Percentiles rank a stretch among this genome's conserved stretches.
Conservation (phyloP, 2,888 invertebrate genomes). For the Chloroclystis v-ata region DNA sequence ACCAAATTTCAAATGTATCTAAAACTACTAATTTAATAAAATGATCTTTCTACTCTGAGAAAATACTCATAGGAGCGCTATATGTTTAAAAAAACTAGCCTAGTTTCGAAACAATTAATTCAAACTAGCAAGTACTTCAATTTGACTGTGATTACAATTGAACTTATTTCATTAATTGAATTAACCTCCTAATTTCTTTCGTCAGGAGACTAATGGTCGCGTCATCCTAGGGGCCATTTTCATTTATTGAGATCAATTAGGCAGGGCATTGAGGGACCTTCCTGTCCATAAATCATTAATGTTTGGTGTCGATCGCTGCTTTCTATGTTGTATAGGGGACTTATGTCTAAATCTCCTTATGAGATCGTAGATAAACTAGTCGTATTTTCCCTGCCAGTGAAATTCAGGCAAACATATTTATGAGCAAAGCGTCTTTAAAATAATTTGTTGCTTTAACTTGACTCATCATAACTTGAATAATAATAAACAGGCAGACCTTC, state of each 20-base stretch:
- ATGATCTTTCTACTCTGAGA: no score
- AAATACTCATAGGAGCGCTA: no score
- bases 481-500: background rate
- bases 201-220: constrained; percentile 51
- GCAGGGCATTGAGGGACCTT: constrained; percentile 27
- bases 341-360: constrained; percentile 2
- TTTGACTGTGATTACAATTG: constrained; percentile 34
- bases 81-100: no score
- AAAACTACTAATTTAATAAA: background rate
- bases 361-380: background rate
- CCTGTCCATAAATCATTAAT: constrained; percentile 30
- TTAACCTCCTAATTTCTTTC: constrained; percentile 64
- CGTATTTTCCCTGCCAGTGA: no score
- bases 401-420: no score
- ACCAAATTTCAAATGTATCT: background rate
- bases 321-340: constrained; percentile 3
- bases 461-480: background rate
- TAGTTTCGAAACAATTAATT: no score
- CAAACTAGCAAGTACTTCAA: constrained; percentile 18
- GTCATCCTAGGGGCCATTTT: constrained; percentile 56
- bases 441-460: background rate
- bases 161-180: constrained; percentile 56
- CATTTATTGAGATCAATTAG: constrained; percentile 67
- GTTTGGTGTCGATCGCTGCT: constrained; percentile 24
- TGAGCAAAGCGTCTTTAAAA: no score